A percentile compares a stretch with the other conserved stretches of the same genome.
Conservation (phyloP, 2,888 invertebrate species). For the Seira sanloemensis region DNA sequence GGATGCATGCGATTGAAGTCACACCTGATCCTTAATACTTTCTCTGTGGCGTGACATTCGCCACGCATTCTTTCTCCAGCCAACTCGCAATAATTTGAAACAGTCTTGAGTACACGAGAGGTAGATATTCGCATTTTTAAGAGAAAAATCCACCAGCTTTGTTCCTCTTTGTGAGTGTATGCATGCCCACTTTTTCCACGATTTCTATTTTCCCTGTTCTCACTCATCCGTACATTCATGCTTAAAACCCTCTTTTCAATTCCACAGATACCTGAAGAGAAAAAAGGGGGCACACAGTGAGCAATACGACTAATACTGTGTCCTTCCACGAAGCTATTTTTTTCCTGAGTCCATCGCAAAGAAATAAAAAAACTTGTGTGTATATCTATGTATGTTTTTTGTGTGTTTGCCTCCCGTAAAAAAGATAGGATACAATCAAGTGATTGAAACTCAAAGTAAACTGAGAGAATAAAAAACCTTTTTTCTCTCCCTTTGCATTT, state of each 20-base stretch:
- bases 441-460: constrained; percentile 26
- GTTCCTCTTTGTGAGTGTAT: constrained; percentile 60
- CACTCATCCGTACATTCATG: constrained; percentile 53
- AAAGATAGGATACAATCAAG: constrained; percentile 28
- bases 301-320: neutral
- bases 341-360: no score
- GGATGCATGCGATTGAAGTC: constrained; percentile 59
- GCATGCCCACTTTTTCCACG: neutral
- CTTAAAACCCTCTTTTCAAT: constrained; percentile 60
- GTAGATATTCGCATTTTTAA: neutral
- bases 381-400: no score
- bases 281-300: constrained; percentile 25
- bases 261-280: constrained; percentile 27
- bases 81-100: constrained; percentile 2
- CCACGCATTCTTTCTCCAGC: constrained; percentile 31
- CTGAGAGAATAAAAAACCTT: neutral
- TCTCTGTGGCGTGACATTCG: constrained; percentile 48
- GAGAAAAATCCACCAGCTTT: neutral
- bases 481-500: no score
- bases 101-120: neutral
- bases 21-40: constrained; percentile 62
- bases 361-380: no score
- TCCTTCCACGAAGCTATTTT: neutral
- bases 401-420: neutral
- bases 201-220: constrained; percentile 41